These are phyloP conservation scores for Orcinus orca DNA, from an alignment of 2,113 vertebrate species.

Conservation along the genomic window DNA sequence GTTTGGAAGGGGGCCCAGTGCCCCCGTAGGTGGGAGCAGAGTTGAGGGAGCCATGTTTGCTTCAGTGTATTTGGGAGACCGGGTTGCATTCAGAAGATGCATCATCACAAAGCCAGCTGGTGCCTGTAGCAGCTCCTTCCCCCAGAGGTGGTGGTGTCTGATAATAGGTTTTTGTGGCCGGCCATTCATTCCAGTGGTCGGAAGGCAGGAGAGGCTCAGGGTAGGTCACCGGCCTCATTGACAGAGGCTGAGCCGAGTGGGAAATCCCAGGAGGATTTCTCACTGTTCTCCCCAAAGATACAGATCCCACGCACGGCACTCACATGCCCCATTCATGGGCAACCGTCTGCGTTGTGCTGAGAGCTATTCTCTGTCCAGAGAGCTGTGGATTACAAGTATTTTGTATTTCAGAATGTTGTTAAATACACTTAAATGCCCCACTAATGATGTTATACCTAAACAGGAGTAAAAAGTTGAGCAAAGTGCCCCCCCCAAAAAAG, in stretches of 20 bases:
- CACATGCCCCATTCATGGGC: accelerated
- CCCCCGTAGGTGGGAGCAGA: accelerated
- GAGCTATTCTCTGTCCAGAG: not conserved
- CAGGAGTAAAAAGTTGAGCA: not conserved
- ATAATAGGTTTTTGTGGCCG: not conserved
- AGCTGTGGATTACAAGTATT: not conserved
- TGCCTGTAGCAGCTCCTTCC: not conserved
- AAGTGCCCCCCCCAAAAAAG: not conserved
- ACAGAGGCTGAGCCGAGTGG: not conserved
- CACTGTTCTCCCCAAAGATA: not conserved
- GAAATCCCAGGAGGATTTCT: not conserved
- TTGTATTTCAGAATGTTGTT: not conserved
- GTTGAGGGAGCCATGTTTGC: not conserved
- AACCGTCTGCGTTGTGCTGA: no score
- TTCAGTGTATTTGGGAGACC: no score
- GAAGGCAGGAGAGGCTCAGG: not conserved
- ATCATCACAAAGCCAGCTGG: not conserved
- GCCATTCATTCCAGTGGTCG: not conserved
- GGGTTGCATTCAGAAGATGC: not conserved
- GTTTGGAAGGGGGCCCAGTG: not conserved
- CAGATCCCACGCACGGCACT: not conserved
- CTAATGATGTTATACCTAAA: not conserved
- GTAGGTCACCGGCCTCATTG: not conserved
- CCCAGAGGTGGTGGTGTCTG: not conserved
- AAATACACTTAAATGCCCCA: not conserved